Percentiles rank a stretch among this genome's conserved stretches.
phyloP scores from a whole-genome alignment of 2,113 vertebrate species.

The Suricata suricatta region DNA sequence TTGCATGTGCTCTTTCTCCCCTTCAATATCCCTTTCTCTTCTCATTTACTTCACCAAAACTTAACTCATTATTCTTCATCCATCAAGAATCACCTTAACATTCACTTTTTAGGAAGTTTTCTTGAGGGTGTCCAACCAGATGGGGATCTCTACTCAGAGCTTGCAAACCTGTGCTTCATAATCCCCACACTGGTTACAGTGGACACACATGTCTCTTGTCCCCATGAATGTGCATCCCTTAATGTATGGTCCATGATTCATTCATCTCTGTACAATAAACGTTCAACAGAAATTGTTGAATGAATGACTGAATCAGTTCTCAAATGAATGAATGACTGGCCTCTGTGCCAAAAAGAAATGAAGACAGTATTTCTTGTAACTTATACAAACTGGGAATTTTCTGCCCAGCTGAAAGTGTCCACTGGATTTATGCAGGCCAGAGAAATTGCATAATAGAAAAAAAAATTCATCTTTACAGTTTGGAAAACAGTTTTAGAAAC shows the following conservation, averaged over 20 bases:
- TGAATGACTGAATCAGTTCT: neutral
- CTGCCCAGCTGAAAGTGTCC: neutral
- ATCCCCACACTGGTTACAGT: no score
- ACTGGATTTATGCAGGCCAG: neutral
- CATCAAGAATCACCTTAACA: neutral
- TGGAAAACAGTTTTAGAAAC: neutral
- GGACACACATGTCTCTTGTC: accelerated
- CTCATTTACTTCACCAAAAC: neutral
- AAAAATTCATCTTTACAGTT: neutral
- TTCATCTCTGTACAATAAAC: neutral
- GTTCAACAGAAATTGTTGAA: neutral
- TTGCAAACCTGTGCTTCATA: neutral
- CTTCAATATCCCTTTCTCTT: neutral
- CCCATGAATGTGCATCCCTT: neutral
- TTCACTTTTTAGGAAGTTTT: neutral
- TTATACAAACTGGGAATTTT: neutral
- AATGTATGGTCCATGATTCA: no score
- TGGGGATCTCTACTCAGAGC: neutral
- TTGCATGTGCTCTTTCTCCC: neutral
- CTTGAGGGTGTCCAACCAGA: neutral
- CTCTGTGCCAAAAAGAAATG: neutral
- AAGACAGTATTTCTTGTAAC: neutral
- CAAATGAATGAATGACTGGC: neutral
- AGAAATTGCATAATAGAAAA: neutral
- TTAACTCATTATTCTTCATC: neutral